These are phyloP conservation scores for Aratinga solstitialis DNA, from an alignment of 2,797 vertebrate species.

Conservation along the genomic window DNA sequence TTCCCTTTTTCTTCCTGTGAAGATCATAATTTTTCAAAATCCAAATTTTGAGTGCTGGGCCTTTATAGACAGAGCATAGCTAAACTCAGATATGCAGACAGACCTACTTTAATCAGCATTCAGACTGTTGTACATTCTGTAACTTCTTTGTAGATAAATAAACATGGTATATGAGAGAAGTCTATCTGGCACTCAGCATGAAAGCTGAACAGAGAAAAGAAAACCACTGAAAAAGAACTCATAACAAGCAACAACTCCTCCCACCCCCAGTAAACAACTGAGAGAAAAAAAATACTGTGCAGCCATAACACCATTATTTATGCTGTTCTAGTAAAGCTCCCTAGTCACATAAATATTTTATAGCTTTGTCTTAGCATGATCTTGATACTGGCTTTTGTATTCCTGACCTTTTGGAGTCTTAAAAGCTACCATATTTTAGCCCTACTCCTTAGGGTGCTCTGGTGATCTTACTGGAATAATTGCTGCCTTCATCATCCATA, in stretches of 20 bases:
- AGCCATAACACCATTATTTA: background rate
- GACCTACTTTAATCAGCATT: background rate
- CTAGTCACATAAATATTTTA: background rate
- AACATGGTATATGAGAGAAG: background rate
- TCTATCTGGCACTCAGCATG: background rate
- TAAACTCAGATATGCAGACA: background rate
- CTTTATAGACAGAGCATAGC: background rate
- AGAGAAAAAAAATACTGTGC: background rate
- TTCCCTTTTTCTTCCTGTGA: background rate
- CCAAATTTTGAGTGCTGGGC: background rate
- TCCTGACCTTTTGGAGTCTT: background rate
- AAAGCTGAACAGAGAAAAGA: background rate
- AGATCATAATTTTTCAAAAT: background rate
- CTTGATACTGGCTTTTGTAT: background rate
- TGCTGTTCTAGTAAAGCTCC: background rate
- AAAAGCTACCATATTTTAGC: background rate
- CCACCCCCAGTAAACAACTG: background rate
- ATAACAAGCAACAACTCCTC: background rate
- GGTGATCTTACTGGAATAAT: background rate
- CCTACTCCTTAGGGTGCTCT: background rate
- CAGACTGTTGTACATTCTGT: background rate
- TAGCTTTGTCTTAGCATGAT: background rate
- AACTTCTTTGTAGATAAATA: background rate
- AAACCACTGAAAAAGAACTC: background rate
- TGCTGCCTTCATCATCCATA: background rate